A percentile compares a stretch with the other conserved stretches of the same genome.
These are phyloP conservation scores for Ceraclea dissimilis DNA, from an alignment of 2,888 invertebrate species.

Conservation along the genomic window DNA sequence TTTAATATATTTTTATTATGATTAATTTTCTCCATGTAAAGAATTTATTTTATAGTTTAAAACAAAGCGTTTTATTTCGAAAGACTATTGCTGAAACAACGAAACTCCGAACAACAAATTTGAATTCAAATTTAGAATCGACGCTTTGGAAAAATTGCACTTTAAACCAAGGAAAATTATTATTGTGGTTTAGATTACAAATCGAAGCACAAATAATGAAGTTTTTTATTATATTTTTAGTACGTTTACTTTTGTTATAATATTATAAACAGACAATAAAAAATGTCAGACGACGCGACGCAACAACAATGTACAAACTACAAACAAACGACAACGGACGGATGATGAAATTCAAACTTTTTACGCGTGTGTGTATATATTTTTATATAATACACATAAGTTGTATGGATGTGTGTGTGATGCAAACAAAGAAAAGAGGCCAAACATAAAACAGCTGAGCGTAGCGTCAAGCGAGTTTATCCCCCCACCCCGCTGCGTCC, in stretches of 20 bases:
- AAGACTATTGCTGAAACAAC: not conserved
- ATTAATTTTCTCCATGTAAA: not conserved
- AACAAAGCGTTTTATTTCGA: not conserved
- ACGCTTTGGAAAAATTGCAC: no score
- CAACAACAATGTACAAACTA: no score
- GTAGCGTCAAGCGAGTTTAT: not conserved
- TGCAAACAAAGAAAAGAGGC: not conserved
- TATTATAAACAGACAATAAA: no score
- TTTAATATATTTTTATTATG: no score
- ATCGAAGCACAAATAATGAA: no score
- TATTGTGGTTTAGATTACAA: no score
- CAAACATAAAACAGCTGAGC: constrained; percentile 1
- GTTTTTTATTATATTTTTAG: no score
- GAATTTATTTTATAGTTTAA: not conserved
- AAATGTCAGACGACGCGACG: not conserved
- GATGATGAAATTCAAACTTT: not conserved
- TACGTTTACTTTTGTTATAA: no score
- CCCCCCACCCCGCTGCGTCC: not conserved
- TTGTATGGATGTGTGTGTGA: not conserved
- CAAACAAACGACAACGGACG: no score
- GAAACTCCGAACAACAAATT: not conserved
- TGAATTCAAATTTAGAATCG: no score
- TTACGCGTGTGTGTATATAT: not conserved
- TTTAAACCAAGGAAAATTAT: no score
- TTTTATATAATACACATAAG: no score